A percentile compares a stretch with the other conserved stretches of the same genome.
These are phyloP conservation scores for Corapipo altera DNA, from an alignment of 2,113 vertebrate species.

Conservation along the genomic window DNA sequence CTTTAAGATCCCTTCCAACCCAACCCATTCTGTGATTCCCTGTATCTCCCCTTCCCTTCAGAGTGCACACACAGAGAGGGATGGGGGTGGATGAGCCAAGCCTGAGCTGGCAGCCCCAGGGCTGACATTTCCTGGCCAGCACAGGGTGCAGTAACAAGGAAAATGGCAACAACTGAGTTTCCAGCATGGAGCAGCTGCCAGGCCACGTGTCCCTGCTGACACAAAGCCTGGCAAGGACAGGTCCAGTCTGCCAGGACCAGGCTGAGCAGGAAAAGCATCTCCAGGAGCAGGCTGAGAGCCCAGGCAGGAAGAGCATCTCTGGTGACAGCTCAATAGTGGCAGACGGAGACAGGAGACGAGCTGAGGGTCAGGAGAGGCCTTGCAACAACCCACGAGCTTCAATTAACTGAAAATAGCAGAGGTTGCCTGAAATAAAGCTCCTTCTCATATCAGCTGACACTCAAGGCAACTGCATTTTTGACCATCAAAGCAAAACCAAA, in stretches of 20 bases:
- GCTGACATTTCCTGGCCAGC: background rate
- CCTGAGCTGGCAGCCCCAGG: background rate
- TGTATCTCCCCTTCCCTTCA: accelerated
- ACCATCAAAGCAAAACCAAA: slow-evolving; percentile 8
- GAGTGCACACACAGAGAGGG: background rate
- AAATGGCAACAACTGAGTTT: background rate
- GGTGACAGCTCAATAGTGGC: background rate
- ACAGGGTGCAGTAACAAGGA: background rate
- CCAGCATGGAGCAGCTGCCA: slow-evolving; percentile 37
- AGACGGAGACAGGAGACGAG: background rate
- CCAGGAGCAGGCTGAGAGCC: slow-evolving; percentile 48
- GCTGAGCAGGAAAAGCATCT: slow-evolving; percentile 30
- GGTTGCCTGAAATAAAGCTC: slow-evolving; percentile 29
- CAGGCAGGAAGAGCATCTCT: slow-evolving; percentile 5
- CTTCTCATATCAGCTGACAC: background rate
- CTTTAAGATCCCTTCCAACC: background rate
- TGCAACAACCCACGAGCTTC: background rate
- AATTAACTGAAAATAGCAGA: slow-evolving; percentile 1
- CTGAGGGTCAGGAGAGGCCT: background rate
- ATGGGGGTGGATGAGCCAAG: background rate
- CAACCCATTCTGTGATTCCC: background rate
- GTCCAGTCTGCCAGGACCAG: background rate
- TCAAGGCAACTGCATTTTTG: slow-evolving; percentile 25
- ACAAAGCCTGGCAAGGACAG: background rate
- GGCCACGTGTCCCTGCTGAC: slow-evolving; percentile 4